Evolutionary conservation across 2,797 vertebrate genomes (phyloP), one percentile per base, ranked within the genome.

Genomic region (Tarsius wallacei): DNA sequence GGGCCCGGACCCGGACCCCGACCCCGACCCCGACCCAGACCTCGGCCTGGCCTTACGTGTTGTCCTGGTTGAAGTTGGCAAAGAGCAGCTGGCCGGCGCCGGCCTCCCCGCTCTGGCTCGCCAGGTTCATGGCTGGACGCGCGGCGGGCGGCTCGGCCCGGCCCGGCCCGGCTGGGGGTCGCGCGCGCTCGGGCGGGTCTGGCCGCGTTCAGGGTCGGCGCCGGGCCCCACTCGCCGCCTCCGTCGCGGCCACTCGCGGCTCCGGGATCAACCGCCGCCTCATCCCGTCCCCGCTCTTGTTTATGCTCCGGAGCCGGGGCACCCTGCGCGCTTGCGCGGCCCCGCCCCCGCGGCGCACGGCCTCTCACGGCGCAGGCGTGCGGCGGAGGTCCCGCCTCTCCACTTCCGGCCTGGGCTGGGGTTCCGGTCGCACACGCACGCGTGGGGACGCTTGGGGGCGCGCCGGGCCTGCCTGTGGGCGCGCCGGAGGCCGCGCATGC

Each of bases 61-160:
- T 99, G 98, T 99, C 99, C 99, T 99, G 99, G 99, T 99, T 99
- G 98, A 99, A 99, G 99, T 99, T 99, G 98, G 99, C 99, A 99
- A 99, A 99, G 97, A 99, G 99, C 98, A 99, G 99, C 99, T 99
- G 99, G 99, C 99, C 99, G 93, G 99, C 99, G 98, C 99, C 99
- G 98, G 99, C 99, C 98, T 99, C 99, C 98, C 99, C 99, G 98
- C 99, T 99, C 98, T 99, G 99, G 98, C 99, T 99, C 94, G 99
- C 99, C 99, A 99, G 98, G 99, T 99, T 99, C 99, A 99, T 99
- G 99, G 98, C 98, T 98, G 99, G 96, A 98, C 64, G 70, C 94
- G 74, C 77, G 86, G 71, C 51, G 28, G 76, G 68, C 81, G 24
- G 93, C 42, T 42, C 42, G 42, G 42, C 42, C 4, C 42, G 42